Evolutionary conservation across 2,888 invertebrate genomes (phyloP).

Genomic region (Pammene fasciana): DNA sequence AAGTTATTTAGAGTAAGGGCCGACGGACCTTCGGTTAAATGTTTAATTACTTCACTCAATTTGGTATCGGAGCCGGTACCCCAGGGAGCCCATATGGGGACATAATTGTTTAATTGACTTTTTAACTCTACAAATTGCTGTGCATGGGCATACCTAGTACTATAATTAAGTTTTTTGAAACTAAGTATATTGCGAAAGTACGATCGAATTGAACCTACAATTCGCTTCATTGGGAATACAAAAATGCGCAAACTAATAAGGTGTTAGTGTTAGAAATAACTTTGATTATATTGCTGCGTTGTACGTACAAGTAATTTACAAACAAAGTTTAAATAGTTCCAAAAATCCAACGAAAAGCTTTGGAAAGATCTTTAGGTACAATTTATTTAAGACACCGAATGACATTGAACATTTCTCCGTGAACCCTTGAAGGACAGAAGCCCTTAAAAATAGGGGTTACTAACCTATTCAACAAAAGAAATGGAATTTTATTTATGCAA

Average conservation of each 20-base stretch:
- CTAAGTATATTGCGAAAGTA: too few relatives aligned
- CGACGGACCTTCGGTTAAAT: slow-evolving; percentile 13
- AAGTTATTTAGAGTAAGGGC: slow-evolving; percentile 15
- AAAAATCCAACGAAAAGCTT: not conserved
- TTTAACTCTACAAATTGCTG: slow-evolving; percentile 9
- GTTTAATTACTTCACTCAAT: slow-evolving; percentile 34
- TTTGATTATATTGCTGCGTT: too few relatives aligned
- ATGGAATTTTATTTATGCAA: slow-evolving; percentile 36
- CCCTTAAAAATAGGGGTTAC: slow-evolving; percentile 2
- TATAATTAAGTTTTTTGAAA: too few relatives aligned
- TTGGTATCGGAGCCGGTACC: slow-evolving; percentile 24
- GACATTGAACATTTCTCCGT: not conserved
- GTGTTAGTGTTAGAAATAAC: too few relatives aligned
- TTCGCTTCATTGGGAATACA: too few relatives aligned
- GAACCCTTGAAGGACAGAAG: not conserved
- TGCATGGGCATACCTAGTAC: too few relatives aligned
- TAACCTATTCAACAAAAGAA: slow-evolving; percentile 23
- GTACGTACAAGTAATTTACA: too few relatives aligned
- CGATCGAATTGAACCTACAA: too few relatives aligned
- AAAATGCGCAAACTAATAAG: too few relatives aligned
- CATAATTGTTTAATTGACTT: slow-evolving; percentile 34
- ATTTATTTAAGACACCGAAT: not conserved
- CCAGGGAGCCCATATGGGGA: slow-evolving; percentile 19
- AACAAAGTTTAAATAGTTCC: too few relatives aligned
- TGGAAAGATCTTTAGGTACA: not conserved